Evolutionary conservation across 2,113 vertebrate species (phyloP).

Genomic region (Anolis carolinensis): DNA sequence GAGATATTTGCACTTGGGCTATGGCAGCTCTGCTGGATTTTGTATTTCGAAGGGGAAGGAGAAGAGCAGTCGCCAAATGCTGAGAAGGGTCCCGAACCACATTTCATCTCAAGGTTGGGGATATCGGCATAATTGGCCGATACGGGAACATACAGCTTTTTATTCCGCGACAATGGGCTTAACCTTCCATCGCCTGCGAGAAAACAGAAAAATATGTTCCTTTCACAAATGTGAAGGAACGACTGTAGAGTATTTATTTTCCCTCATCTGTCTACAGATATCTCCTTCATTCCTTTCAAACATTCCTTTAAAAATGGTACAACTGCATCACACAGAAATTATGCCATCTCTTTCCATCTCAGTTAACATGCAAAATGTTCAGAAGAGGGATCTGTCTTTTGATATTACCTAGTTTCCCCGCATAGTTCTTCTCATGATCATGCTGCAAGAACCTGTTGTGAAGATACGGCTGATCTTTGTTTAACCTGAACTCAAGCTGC

Average conservation of each 20-base stretch:
- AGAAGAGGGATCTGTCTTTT: not conserved
- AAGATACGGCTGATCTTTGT: conserved; percentile 75
- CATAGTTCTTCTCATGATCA: conserved; percentile 78
- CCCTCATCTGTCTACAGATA: not conserved
- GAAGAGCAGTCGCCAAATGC: conserved; percentile 67
- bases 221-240: too few relatives aligned
- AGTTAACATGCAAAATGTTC: not conserved
- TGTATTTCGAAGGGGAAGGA: conserved; percentile 67
- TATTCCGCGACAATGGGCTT: conserved; percentile 66
- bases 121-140: conserved; percentile 69
- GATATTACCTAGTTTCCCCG: conserved; percentile 77
- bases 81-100: conserved; percentile 58
- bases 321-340: not conserved
- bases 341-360: not conserved
- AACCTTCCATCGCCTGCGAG: conserved; percentile 71
- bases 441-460: conserved; percentile 77
- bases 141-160: conserved; percentile 69
- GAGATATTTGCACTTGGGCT: conserved; percentile 59
- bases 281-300: not conserved
- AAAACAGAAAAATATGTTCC: conserved; percentile 36
- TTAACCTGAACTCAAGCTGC: conserved; percentile 80
- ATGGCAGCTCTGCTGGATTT: conserved; percentile 62
- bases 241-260: too few relatives aligned
- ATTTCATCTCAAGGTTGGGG: conserved; percentile 67
- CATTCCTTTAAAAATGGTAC: not conserved